phyloP scores from a whole-genome alignment of 2,888 invertebrate species.

The Drosophila prostipennis region DNA sequence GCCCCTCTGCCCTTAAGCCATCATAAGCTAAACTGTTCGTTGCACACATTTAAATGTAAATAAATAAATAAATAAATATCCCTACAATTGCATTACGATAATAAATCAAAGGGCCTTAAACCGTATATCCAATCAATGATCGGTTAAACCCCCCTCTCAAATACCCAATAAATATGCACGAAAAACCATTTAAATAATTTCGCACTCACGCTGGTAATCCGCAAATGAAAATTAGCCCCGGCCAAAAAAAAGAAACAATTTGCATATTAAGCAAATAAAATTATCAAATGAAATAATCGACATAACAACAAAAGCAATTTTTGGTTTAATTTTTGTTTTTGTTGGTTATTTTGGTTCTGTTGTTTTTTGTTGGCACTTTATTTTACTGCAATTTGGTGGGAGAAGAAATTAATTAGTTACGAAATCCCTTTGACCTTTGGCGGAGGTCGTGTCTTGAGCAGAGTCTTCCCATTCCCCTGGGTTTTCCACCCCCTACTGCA shows the following conservation, averaged over 20 bases:
- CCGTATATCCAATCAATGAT: conserved; percentile 11
- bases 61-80: conserved; percentile 18
- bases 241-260: conserved; percentile 28
- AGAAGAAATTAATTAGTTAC: conserved; percentile 51
- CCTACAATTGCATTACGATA: conserved; percentile 20
- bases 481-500: background rate
- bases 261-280: conserved; percentile 43
- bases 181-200: conserved; percentile 36
- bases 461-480: conserved; percentile 1
- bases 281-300: conserved; percentile 50
- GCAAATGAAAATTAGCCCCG: conserved; percentile 47
- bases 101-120: conserved; percentile 35
- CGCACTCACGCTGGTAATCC: conserved; percentile 3
- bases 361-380: conserved; percentile 32
- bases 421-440: conserved; percentile 45
- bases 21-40: conserved; percentile 4
- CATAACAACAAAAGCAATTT: conserved; percentile 41
- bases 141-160: background rate
- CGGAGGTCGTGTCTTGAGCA: conserved; percentile 45
- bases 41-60: conserved; percentile 11
- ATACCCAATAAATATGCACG: background rate
- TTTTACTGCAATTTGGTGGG: conserved; percentile 16
- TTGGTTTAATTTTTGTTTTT: conserved; percentile 3
- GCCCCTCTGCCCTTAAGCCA: background rate
- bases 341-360: conserved; percentile 19